Percentiles rank a stretch among this genome's conserved stretches.
Conservation (phyloP, 2,888 invertebrate genomes). For the Andrena chrysosceles region DNA sequence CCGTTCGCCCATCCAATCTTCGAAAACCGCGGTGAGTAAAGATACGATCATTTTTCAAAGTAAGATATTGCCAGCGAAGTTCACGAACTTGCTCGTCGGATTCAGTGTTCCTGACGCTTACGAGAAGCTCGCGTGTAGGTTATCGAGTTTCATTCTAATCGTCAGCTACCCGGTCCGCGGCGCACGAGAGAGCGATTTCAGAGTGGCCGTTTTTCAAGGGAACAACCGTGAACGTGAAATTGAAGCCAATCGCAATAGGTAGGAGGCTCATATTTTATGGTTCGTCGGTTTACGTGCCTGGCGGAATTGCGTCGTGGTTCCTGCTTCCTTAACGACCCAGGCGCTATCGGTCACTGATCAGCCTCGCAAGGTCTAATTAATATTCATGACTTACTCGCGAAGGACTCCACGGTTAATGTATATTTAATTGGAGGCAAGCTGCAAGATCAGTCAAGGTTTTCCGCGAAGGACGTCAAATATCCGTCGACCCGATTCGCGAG, state of each 20-base stretch:
- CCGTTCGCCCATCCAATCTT: constrained; percentile 25
- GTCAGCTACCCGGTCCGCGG: constrained; percentile 11
- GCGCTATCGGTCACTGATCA: constrained; percentile 63
- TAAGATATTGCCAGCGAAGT: constrained; percentile 30
- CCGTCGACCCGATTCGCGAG: constrained; percentile 23
- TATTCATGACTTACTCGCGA: constrained; percentile 75
- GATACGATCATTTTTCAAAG: constrained; percentile 45
- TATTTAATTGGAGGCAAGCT: constrained; percentile 65
- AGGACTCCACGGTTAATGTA: constrained; percentile 69
- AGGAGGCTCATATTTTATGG: constrained; percentile 52
- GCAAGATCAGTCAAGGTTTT: constrained; percentile 48
- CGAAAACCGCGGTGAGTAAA: constrained; percentile 44
- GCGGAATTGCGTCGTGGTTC: constrained; percentile 46
- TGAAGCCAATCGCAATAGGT: constrained; percentile 38
- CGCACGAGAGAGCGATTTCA: constrained; percentile 29
- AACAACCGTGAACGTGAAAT: constrained; percentile 57
- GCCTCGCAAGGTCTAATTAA: constrained; percentile 67
- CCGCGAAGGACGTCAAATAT: constrained; percentile 43
- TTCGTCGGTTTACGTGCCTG: constrained; percentile 40
- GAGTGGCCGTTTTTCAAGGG: constrained; percentile 37
- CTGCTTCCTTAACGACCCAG: constrained; percentile 57
- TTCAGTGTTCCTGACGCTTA: constrained; percentile 43
- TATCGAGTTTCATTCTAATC: constrained; percentile 60
- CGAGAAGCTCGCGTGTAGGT: constrained; percentile 47
- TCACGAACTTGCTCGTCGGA: constrained; percentile 44